phyloP scores from a whole-genome alignment of 2,113 vertebrate species.

The Nasalis larvatus region DNA sequence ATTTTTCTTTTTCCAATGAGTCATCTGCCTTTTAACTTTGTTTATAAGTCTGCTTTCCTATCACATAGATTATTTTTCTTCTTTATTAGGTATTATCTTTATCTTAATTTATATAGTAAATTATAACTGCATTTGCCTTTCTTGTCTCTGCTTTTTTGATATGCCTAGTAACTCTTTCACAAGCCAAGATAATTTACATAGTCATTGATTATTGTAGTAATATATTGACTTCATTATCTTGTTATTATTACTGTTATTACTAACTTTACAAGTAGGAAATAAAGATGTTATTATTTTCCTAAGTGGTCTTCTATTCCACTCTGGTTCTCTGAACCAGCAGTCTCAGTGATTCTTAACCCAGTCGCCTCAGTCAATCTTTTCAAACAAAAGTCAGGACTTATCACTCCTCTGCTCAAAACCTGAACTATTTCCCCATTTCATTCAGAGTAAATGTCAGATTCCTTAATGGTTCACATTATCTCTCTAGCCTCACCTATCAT shows the following conservation, averaged over 20 bases:
- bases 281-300: neutral
- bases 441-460: neutral
- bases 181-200: neutral
- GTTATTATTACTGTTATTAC: neutral
- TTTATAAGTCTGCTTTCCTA: neutral
- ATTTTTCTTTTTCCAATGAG: neutral
- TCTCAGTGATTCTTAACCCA: neutral
- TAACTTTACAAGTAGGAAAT: neutral
- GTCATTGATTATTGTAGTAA: neutral
- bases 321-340: neutral
- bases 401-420: neutral
- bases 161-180: neutral
- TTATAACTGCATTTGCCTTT: neutral
- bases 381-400: neutral
- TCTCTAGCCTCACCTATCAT: neutral
- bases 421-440: neutral
- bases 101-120: neutral
- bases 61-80: neutral
- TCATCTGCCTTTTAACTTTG: neutral
- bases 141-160: neutral
- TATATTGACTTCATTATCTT: neutral
- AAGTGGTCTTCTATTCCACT: neutral
- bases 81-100: neutral
- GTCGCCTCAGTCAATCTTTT: neutral
- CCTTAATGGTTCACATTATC: neutral